phyloP scores from a whole-genome alignment of 2,113 vertebrate species.

The Lontra canadensis region DNA sequence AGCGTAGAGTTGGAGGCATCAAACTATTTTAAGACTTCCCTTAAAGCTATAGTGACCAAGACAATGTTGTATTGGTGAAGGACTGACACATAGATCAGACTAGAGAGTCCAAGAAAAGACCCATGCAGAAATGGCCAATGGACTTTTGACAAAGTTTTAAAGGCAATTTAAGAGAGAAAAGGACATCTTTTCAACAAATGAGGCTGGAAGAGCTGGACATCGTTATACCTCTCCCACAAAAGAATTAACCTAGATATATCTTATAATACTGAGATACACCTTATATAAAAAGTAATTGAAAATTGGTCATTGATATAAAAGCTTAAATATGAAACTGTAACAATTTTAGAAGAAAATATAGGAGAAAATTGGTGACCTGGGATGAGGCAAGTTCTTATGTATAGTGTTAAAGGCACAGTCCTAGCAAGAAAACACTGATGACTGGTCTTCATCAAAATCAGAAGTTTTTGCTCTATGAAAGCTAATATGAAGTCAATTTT shows the following conservation, averaged over 20 bases:
- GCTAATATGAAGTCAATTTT: background rate
- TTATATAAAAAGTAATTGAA: slow-evolving; percentile 33
- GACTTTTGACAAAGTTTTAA: background rate
- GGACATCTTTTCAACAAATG: background rate
- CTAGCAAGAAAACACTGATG: background rate
- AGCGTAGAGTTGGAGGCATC: background rate
- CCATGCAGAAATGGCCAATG: background rate
- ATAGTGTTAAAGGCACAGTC: background rate
- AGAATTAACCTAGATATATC: background rate
- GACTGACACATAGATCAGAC: background rate
- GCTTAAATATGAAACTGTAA: background rate
- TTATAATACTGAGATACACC: background rate
- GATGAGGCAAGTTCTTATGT: background rate
- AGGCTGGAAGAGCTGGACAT: background rate
- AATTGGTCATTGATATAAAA: background rate
- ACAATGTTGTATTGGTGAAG: background rate
- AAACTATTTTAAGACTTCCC: background rate
- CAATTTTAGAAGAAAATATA: background rate
- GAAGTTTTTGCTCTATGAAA: background rate
- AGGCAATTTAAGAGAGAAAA: slow-evolving; percentile 25
- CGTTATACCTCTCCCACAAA: background rate
- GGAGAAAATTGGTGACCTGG: background rate
- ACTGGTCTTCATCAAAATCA: background rate
- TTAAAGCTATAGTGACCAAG: background rate
- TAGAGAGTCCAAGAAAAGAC: background rate